These are phyloP conservation scores for Phylloscopus trochilus DNA, from an alignment of 2,113 vertebrate genomes.

Conservation along the genomic window DNA sequence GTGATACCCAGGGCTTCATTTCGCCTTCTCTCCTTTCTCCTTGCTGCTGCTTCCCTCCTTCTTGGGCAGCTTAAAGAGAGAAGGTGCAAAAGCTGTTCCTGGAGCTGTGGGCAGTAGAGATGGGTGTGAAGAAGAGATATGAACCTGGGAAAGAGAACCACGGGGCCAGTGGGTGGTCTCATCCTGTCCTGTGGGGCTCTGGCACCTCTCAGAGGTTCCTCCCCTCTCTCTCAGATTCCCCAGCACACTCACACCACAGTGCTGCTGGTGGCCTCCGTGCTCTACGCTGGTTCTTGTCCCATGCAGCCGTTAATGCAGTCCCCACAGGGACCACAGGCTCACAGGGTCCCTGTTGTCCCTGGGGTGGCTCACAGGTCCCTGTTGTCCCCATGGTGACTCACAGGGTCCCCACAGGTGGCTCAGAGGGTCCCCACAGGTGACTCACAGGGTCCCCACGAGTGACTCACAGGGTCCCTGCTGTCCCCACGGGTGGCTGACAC, in stretches of 20 bases:
- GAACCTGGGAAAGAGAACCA: not conserved
- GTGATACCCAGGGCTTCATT: not conserved
- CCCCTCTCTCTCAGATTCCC: not conserved
- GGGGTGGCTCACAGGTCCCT: not conserved
- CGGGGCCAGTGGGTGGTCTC: rapidly evolving
- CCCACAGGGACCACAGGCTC: not conserved
- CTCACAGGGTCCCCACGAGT: too few relatives aligned
- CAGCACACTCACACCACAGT: rapidly evolving
- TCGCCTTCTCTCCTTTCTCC: not conserved
- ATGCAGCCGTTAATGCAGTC: not conserved
- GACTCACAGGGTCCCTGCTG: not conserved
- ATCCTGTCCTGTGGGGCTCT: not conserved
- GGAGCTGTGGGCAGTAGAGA: not conserved
- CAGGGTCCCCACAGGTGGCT: not conserved
- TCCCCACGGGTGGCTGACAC: not conserved
- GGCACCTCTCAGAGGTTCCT: not conserved
- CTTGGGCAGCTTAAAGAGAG: not conserved
- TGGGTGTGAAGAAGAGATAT: not conserved
- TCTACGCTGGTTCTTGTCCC: rapidly evolving
- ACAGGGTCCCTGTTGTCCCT: not conserved
- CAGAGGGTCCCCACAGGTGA: not conserved
- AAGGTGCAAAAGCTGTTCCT: not conserved
- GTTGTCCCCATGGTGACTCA: not conserved
- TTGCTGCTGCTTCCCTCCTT: not conserved
- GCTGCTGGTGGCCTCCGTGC: rapidly evolving